Conservation (phyloP, 2,113 vertebrate species). For the Prunella fulvescens region DNA sequence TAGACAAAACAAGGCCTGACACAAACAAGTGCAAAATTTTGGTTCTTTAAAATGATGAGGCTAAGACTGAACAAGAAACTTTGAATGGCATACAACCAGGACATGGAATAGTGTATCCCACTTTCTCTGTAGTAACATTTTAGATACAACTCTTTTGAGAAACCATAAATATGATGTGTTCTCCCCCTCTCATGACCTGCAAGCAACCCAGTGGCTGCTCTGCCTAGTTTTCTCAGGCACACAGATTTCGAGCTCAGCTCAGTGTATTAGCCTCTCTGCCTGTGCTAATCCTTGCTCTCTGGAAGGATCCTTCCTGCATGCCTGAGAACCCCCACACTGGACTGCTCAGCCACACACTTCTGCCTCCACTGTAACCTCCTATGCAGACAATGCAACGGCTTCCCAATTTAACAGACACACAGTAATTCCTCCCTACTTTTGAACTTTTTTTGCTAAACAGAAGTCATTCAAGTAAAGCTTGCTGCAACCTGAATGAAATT, state of each 20-base stretch:
- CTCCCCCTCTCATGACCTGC: background rate
- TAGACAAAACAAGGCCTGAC: background rate
- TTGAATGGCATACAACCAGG: background rate
- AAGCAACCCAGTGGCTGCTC: background rate
- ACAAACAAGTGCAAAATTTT: background rate
- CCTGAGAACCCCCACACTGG: background rate
- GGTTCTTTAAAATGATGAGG: background rate
- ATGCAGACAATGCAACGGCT: background rate
- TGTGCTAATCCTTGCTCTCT: background rate
- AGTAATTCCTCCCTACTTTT: background rate
- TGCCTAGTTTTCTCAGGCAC: background rate
- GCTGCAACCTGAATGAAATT: background rate
- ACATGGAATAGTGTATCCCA: background rate
- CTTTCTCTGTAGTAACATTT: background rate
- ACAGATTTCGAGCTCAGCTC: background rate
- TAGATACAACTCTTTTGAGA: background rate
- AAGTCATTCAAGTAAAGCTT: background rate
- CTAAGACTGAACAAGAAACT: background rate
- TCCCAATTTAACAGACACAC: background rate
- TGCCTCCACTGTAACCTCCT: background rate
- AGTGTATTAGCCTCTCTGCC: background rate
- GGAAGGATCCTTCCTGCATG: background rate
- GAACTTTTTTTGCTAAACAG: background rate
- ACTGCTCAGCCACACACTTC: background rate
- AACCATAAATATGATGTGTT: background rate